Evolutionary conservation across 1,140 invertebrate genomes (phyloP).

Genomic region (Nomia melanderi): DNA sequence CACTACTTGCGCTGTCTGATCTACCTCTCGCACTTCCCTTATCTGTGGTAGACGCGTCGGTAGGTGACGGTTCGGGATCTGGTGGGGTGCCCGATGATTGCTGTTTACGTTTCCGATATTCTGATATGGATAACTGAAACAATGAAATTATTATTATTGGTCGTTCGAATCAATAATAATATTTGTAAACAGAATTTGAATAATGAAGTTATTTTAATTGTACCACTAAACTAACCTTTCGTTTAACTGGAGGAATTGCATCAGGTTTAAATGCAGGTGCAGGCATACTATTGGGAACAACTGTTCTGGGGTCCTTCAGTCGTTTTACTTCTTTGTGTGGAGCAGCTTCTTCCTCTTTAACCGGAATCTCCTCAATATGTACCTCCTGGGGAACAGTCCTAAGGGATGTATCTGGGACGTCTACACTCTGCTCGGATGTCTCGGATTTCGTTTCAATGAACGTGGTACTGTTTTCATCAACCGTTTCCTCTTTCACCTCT

Average conservation of each 20-base stretch:
- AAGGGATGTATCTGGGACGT: slow-evolving; percentile 7
- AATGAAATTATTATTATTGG: not conserved
- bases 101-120: slow-evolving; percentile 86
- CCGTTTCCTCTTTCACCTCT: slow-evolving; percentile 46
- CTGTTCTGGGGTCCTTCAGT: slow-evolving; percentile 77
- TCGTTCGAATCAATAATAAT: too few species aligned
- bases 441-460: slow-evolving; percentile 38
- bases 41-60: slow-evolving; percentile 72
- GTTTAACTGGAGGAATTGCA: slow-evolving; percentile 75
- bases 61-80: slow-evolving; percentile 70
- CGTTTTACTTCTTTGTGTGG: slow-evolving; percentile 67
- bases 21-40: slow-evolving; percentile 75
- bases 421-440: slow-evolving; percentile 36
- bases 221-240: slow-evolving; percentile 77
- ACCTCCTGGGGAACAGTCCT: not conserved
- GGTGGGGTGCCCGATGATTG: slow-evolving; percentile 76
- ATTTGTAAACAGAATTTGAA: too few species aligned
- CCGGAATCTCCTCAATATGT: slow-evolving; percentile 15
- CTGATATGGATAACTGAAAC: slow-evolving; percentile 86
- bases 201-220: too few species aligned
- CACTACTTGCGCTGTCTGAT: slow-evolving; percentile 81
- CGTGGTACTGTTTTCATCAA: slow-evolving; percentile 28
- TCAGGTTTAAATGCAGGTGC: slow-evolving; percentile 66
- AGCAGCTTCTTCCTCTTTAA: slow-evolving; percentile 50
- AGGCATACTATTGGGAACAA: slow-evolving; percentile 74